Conservation (phyloP, 2,113 vertebrate genomes). For the Pristiophorus japonicus region DNA sequence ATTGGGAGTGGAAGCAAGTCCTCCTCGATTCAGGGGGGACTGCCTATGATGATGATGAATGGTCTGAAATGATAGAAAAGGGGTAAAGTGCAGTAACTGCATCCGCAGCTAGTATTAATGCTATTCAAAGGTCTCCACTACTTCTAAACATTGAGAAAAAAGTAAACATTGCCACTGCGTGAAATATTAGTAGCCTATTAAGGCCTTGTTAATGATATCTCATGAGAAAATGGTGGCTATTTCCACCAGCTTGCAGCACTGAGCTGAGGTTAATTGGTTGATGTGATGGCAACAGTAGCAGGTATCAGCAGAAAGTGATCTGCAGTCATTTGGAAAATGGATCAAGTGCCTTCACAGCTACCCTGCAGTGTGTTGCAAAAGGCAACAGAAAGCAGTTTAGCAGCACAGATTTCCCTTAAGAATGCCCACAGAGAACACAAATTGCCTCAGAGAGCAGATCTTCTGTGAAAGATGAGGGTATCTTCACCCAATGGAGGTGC, state of each 20-base stretch:
- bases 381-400: background rate
- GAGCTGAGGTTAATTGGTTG: background rate
- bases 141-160: background rate
- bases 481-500: background rate
- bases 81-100: background rate
- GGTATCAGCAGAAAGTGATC: background rate
- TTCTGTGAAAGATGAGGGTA: background rate
- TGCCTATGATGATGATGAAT: too few species aligned
- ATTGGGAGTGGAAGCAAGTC: too few species aligned
- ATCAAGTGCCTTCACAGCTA: background rate
- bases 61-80: background rate
- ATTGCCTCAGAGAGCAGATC: background rate
- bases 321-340: background rate
- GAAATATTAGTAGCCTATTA: background rate
- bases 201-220: background rate
- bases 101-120: background rate
- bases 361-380: background rate
- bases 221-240: background rate
- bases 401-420: background rate
- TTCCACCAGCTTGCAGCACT: background rate
- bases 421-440: background rate
- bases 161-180: background rate
- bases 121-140: background rate
- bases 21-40: too few species aligned
- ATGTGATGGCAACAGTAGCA: background rate